Percentiles rank a stretch among this genome's conserved stretches.
Evolutionary conservation across 2,113 vertebrate species (phyloP).

Genomic region (Crotophaga sulcirostris): DNA sequence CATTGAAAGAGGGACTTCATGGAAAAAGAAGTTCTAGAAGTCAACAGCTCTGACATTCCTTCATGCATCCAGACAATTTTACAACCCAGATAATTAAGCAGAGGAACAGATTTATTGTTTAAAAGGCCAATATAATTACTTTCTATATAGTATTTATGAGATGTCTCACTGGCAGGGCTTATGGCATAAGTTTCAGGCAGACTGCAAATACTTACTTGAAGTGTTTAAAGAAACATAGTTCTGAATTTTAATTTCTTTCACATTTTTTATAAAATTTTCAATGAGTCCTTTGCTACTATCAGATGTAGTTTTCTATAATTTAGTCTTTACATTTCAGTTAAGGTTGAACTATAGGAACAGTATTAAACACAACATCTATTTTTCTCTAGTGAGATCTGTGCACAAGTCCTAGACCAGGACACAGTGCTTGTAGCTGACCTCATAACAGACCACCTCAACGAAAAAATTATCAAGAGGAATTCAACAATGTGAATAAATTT

Average conservation of each 20-base stretch:
- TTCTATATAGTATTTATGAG: neutral
- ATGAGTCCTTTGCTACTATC: neutral
- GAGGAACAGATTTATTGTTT: neutral
- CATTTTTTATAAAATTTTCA: neutral
- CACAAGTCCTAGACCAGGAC: neutral
- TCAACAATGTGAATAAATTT: neutral
- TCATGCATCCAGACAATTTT: constrained; percentile 21
- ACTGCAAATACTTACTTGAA: neutral
- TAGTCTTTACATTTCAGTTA: neutral
- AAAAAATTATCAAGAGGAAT: neutral
- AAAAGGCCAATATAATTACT: neutral
- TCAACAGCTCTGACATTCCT: constrained; percentile 52
- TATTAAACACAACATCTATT: neutral
- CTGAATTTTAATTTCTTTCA: neutral
- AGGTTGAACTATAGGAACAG: neutral
- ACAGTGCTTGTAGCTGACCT: neutral
- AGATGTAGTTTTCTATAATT: neutral
- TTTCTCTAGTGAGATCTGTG: neutral
- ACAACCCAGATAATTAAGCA: constrained; percentile 10
- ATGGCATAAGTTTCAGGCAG: neutral
- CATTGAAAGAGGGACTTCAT: constrained; percentile 20
- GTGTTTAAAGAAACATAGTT: neutral
- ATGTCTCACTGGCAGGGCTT: neutral
- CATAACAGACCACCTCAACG: neutral
- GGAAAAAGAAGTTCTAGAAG: constrained; percentile 45